Evolutionary conservation across 2,797 vertebrate species (phyloP).

Genomic region (Orestias chungarensis): DNA sequence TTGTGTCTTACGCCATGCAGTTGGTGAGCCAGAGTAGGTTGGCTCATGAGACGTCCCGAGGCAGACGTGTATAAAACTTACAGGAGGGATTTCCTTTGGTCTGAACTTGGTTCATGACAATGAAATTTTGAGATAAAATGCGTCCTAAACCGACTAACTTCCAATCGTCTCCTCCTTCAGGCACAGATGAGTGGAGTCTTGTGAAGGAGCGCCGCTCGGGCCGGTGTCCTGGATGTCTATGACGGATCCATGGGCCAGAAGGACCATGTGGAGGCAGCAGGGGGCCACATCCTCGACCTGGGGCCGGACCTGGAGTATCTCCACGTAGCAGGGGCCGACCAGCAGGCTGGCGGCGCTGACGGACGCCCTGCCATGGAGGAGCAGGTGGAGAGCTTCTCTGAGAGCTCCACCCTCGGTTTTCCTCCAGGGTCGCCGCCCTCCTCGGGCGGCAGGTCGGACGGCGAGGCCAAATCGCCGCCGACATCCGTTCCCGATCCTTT

Average conservation of each 20-base stretch:
- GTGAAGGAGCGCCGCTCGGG: slow-evolving; percentile 78
- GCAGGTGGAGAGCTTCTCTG: slow-evolving; percentile 79
- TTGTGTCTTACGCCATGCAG: slow-evolving; percentile 40
- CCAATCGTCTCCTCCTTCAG: slow-evolving; percentile 28
- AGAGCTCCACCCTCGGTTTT: slow-evolving; percentile 76
- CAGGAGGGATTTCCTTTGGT: slow-evolving; percentile 19
- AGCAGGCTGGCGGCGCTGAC: slow-evolving; percentile 84
- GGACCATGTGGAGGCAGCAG: slow-evolving; percentile 88
- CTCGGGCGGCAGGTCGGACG: slow-evolving; percentile 82
- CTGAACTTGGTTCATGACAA: background rate
- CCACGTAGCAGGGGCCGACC: slow-evolving; percentile 86
- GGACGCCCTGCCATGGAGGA: slow-evolving; percentile 86
- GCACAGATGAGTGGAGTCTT: slow-evolving; percentile 54
- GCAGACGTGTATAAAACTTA: slow-evolving; percentile 1
- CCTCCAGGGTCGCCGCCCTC: slow-evolving; percentile 72
- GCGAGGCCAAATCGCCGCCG: slow-evolving; percentile 75
- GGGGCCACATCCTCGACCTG: slow-evolving; percentile 80
- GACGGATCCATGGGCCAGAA: slow-evolving; percentile 97
- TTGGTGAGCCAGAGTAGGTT: slow-evolving; percentile 14
- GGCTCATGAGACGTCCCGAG: too few species aligned
- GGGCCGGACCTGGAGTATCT: slow-evolving; percentile 88
- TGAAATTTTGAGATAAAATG: background rate
- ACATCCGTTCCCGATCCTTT: slow-evolving; percentile 23
- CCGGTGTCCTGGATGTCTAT: slow-evolving; percentile 87
- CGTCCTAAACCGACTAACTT: background rate